Evolutionary conservation across 1,140 invertebrate species (phyloP).

Genomic region (Drosophila teissieri): DNA sequence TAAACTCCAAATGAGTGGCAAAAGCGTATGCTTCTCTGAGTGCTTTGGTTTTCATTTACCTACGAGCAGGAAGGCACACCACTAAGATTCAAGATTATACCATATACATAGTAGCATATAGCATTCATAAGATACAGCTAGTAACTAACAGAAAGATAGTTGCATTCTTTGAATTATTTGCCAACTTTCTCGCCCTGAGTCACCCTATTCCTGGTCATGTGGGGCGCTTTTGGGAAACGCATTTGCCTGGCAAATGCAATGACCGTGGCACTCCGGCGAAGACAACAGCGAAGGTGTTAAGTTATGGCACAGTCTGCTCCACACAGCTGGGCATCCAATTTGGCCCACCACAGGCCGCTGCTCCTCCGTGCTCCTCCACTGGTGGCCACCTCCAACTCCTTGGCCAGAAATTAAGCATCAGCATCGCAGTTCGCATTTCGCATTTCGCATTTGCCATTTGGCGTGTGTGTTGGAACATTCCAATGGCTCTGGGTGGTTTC

Average conservation of each 20-base stretch:
- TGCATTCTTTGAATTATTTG: too few species aligned
- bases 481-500: slow-evolving; percentile 62
- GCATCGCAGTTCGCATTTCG: slow-evolving; percentile 77
- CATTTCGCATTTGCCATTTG: slow-evolving; percentile 67
- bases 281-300: slow-evolving; percentile 77
- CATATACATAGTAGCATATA: too few species aligned
- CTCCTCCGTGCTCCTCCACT: neutral
- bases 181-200: slow-evolving; percentile 2
- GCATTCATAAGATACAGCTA: too few species aligned
- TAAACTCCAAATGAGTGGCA: slow-evolving; percentile 27
- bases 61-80: too few species aligned
- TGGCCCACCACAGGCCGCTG: slow-evolving; percentile 51
- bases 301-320: slow-evolving; percentile 75
- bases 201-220: slow-evolving; percentile 31
- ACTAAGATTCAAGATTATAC: too few species aligned
- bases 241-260: slow-evolving; percentile 48
- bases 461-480: slow-evolving; percentile 49
- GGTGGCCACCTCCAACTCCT: slow-evolving; percentile 26
- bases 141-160: too few species aligned
- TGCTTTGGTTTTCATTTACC: too few species aligned
- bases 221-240: slow-evolving; percentile 30
- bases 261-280: slow-evolving; percentile 46
- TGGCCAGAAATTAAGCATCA: slow-evolving; percentile 69
- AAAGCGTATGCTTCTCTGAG: neutral
- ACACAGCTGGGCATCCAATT: slow-evolving; percentile 81